A percentile compares a stretch with the other conserved stretches of the same genome.
Evolutionary conservation across 1,140 invertebrate species (phyloP).

Genomic region (Drosophila nigrodunni): DNA sequence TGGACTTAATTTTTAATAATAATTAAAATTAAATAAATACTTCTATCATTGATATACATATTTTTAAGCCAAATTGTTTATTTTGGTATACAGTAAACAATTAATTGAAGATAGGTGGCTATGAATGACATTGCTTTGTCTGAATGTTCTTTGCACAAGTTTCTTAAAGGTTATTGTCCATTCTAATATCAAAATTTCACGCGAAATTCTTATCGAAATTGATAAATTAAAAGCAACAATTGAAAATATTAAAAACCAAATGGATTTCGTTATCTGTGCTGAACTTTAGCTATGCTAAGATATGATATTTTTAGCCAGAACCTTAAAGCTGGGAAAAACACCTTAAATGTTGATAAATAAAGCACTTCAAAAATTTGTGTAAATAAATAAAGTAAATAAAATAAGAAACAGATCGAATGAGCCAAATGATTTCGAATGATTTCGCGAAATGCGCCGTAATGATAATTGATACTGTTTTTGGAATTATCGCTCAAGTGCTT

Average conservation of each 20-base stretch:
- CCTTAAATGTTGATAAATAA: background rate
- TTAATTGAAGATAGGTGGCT: background rate
- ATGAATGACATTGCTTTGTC: background rate
- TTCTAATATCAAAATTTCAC: background rate
- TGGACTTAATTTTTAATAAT: background rate
- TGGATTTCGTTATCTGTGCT: constrained; percentile 14
- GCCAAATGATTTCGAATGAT: no score
- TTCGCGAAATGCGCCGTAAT: constrained; percentile 5
- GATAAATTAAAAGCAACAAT: constrained; percentile 14
- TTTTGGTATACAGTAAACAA: background rate
- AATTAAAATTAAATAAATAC: background rate
- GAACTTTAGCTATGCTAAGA: constrained; percentile 28
- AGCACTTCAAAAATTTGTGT: background rate
- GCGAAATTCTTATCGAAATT: constrained; percentile 5
- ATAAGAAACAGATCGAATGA: background rate
- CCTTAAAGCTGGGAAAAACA: constrained; percentile 7
- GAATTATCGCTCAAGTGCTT: constrained; percentile 16
- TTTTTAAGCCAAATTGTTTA: no score
- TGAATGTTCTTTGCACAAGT: background rate
- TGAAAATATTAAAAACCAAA: constrained; percentile 4
- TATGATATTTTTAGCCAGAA: constrained; percentile 25
- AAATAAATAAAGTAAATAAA: constrained; percentile 3
- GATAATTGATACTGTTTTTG: constrained; percentile 32
- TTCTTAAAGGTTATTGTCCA: constrained; percentile 7
- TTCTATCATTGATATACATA: no score